Percentiles rank a stretch among this genome's conserved stretches.
These are phyloP conservation scores for Onthophagus sagittarius DNA, from an alignment of 2,888 invertebrate genomes.

Conservation along the genomic window DNA sequence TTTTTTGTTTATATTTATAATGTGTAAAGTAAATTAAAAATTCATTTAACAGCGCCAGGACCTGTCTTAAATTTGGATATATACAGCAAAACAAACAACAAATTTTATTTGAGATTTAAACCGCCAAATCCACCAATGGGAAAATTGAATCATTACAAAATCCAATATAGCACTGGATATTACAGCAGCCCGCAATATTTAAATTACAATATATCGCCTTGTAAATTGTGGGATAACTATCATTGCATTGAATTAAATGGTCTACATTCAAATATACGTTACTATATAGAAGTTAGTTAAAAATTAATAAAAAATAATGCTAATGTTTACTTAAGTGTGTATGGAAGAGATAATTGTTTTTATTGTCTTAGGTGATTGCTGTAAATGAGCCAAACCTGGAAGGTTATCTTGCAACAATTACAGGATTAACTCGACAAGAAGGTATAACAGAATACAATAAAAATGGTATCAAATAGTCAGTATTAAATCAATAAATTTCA, in stretches of 20 bases:
- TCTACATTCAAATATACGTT: not conserved
- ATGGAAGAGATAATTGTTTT: too few species aligned
- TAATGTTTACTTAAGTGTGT: too few species aligned
- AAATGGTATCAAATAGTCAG: not conserved
- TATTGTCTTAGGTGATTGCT: too few species aligned
- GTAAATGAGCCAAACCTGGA: too few species aligned
- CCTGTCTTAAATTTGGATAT: not conserved
- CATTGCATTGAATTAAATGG: not conserved
- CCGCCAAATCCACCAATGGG: slow-evolving; percentile 5
- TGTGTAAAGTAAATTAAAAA: not conserved
- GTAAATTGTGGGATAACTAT: not conserved
- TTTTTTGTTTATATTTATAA: not conserved
- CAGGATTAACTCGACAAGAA: too few species aligned
- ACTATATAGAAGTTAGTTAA: not conserved
- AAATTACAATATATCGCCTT: not conserved
- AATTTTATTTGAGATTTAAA: not conserved
- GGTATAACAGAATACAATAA: too few species aligned
- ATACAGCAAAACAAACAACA: not conserved
- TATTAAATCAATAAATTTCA: not conserved
- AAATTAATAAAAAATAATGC: too few species aligned
- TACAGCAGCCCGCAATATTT: not conserved
- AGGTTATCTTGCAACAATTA: too few species aligned
- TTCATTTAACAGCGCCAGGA: not conserved
- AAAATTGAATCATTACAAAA: not conserved
- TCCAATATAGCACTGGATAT: too few species aligned